phyloP scores from a whole-genome alignment of 2,888 invertebrate genomes.

The Cantharis rufa region DNA sequence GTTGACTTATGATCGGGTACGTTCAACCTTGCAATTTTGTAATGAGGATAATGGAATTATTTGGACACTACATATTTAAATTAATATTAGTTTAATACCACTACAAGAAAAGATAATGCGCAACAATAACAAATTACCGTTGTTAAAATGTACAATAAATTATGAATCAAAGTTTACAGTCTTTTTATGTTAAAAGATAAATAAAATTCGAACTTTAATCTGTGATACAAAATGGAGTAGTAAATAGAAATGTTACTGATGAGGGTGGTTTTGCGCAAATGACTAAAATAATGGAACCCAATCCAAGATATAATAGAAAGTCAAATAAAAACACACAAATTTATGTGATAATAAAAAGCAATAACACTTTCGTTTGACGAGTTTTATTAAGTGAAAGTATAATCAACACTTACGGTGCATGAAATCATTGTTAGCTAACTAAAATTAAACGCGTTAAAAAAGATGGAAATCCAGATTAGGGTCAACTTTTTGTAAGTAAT shows the following conservation, averaged over 20 bases:
- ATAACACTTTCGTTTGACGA: conserved; percentile 1
- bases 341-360: conserved; percentile 2
- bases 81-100: not conserved
- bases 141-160: not conserved
- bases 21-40: not conserved
- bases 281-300: not conserved
- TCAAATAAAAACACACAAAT: not conserved
- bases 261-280: not conserved
- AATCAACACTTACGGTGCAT: not conserved
- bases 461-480: not conserved
- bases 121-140: not conserved
- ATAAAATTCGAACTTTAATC: not conserved
- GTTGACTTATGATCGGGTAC: not conserved
- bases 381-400: conserved; percentile 1
- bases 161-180: not conserved
- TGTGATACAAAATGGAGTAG: not conserved
- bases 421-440: not conserved
- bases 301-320: not conserved
- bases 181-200: not conserved
- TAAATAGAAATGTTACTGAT: not conserved
- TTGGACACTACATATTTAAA: not conserved
- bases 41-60: not conserved
- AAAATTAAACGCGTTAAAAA: not conserved
- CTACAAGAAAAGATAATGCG: not conserved
- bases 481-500: not conserved